Conservation (phyloP, 2,888 invertebrate genomes). For the Pimpla rufipes region DNA sequence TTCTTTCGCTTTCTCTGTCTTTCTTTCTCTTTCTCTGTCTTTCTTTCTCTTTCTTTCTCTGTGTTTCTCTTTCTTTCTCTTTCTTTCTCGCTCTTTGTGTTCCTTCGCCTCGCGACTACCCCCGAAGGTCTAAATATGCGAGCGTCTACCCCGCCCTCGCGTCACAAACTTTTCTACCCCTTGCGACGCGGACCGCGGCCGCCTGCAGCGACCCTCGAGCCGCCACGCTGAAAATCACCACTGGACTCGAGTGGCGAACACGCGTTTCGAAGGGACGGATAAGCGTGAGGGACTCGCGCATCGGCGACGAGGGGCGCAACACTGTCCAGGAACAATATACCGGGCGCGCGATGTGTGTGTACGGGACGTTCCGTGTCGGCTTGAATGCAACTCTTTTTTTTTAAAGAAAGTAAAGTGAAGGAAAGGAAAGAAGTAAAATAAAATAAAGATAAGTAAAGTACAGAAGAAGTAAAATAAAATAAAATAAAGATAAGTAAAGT, state of each 20-base stretch:
- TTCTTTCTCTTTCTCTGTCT: conserved; percentile 36
- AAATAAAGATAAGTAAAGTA: too few relatives aligned
- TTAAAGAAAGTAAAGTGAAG: too few relatives aligned
- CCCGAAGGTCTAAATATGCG: conserved; percentile 73
- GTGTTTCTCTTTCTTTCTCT: background rate
- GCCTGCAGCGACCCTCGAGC: conserved; percentile 56
- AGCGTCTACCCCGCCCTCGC: conserved; percentile 73
- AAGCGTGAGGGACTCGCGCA: conserved; percentile 17
- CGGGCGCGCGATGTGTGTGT: conserved; percentile 11
- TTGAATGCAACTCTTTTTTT: background rate
- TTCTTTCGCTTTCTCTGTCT: too few relatives aligned
- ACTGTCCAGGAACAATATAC: conserved; percentile 23
- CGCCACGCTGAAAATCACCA: conserved; percentile 54
- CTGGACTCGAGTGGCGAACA: conserved; percentile 25
- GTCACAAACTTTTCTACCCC: conserved; percentile 77
- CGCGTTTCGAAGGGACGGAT: background rate
- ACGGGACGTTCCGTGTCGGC: background rate
- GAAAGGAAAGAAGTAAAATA: too few relatives aligned
- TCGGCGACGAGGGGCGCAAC: conserved; percentile 14
- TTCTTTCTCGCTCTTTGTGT: conserved; percentile 37
- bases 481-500: too few relatives aligned
- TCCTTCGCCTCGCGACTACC: too few relatives aligned
- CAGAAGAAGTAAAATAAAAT: too few relatives aligned
- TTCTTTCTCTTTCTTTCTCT: background rate
- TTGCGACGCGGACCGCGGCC: conserved; percentile 65